Base-by-base conservation (phyloP, 2,797 vertebrate species). In the Channa striata region DNA sequence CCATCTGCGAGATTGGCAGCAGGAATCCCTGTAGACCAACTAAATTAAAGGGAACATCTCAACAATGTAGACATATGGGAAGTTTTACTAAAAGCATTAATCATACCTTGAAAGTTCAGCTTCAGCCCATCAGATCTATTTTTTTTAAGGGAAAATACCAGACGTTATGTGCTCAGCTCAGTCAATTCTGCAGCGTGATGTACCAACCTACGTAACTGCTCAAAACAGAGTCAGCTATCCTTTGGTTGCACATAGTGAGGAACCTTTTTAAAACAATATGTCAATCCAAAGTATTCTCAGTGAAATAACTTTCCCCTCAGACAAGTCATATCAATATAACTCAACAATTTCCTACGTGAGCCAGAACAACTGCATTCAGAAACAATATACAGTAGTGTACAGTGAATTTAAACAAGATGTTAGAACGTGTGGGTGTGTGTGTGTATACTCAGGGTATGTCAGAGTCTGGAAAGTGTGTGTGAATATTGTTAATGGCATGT, bases 1-100 rank as follows among this genome's bases (percentile, higher is more conserved):
- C 50, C 64, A 68, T 82, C 74, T 86, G 66, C 48, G 49, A 77
- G 78, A 72, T 16, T 80, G 83, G 53, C 85, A 84, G 78, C 58
- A 46, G 52, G 56, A 54, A 56, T 86, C 72, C 72, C 81, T 20
- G 21, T 59, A 78, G 74, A 85, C 72, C 74, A 82, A 71, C 72
- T 19, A 82, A 79, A 85, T 83, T 63, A 79, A 85, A 87, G 65
- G 59, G 44, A 83, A 68, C 39, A 64, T 68, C 62, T 66, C 56
- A 39, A 62, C 43, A 53, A 59, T 65, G 50, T 49, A 47, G 61
- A 62, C 64, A 60, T 72, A 77, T 67, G 56, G 58, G 59, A 72
- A 53, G 59, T 43, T 75, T 73, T 72, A 66, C 54, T 74, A 56
- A 44, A 64, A 69, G 36, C 62, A 77, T 80, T 77, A 82, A 83